Percentiles rank a stretch among this genome's conserved stretches.
Evolutionary conservation across 92 coral and sea anemone species (phyloP).

Genomic region (Porites rus): DNA sequence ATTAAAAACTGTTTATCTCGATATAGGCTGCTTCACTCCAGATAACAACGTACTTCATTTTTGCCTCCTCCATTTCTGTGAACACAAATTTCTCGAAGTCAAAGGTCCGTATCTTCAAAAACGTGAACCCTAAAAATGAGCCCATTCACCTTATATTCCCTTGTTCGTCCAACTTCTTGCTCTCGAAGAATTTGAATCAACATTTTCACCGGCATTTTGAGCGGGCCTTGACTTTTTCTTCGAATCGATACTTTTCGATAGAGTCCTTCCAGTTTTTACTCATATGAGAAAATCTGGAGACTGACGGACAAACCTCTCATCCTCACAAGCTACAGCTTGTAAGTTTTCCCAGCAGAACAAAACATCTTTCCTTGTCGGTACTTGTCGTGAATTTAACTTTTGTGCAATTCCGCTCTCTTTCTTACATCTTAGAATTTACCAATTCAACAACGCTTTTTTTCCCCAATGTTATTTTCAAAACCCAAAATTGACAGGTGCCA

Average conservation of each 20-base stretch:
- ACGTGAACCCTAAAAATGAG: neutral
- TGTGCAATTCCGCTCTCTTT: neutral
- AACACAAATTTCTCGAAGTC: neutral
- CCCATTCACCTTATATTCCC: slow-evolving; percentile 9
- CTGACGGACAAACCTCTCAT: slow-evolving; percentile 6
- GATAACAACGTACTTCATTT: neutral
- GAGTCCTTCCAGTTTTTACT: slow-evolving; percentile 15
- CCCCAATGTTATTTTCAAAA: neutral
- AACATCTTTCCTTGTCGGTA: slow-evolving; percentile 34
- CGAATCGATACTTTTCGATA: neutral
- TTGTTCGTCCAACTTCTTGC: slow-evolving; percentile 14
- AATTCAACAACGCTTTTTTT: neutral
- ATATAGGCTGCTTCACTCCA: neutral
- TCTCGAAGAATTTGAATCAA: slow-evolving; percentile 20
- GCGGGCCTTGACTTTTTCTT: neutral
- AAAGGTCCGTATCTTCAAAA: slow-evolving; percentile 27
- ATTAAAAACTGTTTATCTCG: neutral
- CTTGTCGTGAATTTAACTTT: neutral
- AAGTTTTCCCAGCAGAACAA: slow-evolving; percentile 11
- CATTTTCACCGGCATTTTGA: neutral
- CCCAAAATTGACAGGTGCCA: neutral
- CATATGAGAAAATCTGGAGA: neutral
- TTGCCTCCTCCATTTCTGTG: neutral
- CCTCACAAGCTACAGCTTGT: neutral
- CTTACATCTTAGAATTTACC: neutral